Evolutionary conservation across 2,113 vertebrate genomes (phyloP).

Genomic region (Tachycineta bicolor): DNA sequence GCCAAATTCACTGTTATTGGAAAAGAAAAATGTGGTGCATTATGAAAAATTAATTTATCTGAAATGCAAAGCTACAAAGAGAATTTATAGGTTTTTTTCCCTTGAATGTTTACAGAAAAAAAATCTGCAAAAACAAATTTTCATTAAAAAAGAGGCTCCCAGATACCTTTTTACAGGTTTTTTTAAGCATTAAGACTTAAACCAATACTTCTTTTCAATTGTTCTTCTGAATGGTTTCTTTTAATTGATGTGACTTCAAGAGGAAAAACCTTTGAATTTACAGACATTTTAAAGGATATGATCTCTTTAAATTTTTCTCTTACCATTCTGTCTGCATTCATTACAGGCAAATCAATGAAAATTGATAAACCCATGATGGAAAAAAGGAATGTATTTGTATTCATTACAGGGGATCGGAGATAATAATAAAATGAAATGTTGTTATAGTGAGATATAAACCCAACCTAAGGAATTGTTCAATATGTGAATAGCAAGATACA

Average conservation of each 20-base stretch:
- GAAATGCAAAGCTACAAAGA: background rate
- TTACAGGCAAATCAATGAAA: constrained; percentile 78
- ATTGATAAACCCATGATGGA: constrained; percentile 79
- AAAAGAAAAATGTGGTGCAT: constrained; percentile 27
- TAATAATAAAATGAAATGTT: constrained; percentile 81
- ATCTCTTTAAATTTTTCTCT: constrained; percentile 21
- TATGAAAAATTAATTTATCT: background rate
- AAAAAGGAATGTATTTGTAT: constrained; percentile 77
- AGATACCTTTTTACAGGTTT: background rate
- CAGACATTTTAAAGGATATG: constrained; percentile 64
- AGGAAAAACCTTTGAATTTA: constrained; percentile 54
- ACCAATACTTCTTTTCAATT: constrained; percentile 51
- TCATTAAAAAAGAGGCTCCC: background rate
- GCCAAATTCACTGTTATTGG: constrained; percentile 6
- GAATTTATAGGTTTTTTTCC: background rate
- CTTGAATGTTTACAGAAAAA: background rate
- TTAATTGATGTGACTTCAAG: constrained; percentile 52
- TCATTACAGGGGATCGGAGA: constrained; percentile 75
- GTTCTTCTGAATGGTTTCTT: constrained; percentile 58
- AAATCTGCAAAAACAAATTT: background rate
- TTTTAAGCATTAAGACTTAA: constrained; percentile 31
- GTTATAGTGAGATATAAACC: constrained; percentile 79
- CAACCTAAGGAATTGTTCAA: constrained; percentile 79
- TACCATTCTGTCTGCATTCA: constrained; percentile 60
- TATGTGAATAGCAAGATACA: constrained; percentile 73